Evolutionary conservation across 2,888 invertebrate species (phyloP).

Genomic region (Nineta flava): DNA sequence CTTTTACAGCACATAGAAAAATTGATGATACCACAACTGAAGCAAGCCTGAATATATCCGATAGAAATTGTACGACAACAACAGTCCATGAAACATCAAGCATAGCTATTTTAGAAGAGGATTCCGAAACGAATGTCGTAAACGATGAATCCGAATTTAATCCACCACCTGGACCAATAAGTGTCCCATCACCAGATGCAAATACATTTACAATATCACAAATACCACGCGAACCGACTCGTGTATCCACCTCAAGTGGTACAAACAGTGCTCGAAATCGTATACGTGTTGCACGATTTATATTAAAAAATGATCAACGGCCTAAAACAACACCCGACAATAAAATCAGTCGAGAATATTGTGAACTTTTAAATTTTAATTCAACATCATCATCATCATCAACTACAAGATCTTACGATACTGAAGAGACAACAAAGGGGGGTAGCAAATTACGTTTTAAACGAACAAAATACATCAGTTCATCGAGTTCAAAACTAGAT

Average conservation of each 20-base stretch:
- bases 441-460: conserved; percentile 1
- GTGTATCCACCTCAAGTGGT: background rate
- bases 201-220: conserved; percentile 17
- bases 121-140: conserved; percentile 13
- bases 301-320: conserved; percentile 22
- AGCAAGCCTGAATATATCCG: conserved; percentile 5
- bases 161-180: conserved; percentile 15
- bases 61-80: conserved; percentile 12
- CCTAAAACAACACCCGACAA: conserved; percentile 26
- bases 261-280: conserved; percentile 14
- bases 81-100: conserved; percentile 12
- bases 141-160: conserved; percentile 14
- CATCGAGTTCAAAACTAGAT: conserved; percentile 1
- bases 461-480: conserved; percentile 4
- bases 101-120: conserved; percentile 19
- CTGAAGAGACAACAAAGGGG: background rate
- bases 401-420: conserved; percentile 12
- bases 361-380: conserved; percentile 17
- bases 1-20: background rate
- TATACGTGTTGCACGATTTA: conserved; percentile 22
- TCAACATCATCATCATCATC: too few species aligned
- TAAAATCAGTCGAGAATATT: conserved; percentile 22
- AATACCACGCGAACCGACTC: conserved; percentile 13
- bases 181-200: conserved; percentile 17
- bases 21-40: background rate